Conservation (phyloP, 2,113 vertebrate species). For the Embiotoca jacksoni region DNA sequence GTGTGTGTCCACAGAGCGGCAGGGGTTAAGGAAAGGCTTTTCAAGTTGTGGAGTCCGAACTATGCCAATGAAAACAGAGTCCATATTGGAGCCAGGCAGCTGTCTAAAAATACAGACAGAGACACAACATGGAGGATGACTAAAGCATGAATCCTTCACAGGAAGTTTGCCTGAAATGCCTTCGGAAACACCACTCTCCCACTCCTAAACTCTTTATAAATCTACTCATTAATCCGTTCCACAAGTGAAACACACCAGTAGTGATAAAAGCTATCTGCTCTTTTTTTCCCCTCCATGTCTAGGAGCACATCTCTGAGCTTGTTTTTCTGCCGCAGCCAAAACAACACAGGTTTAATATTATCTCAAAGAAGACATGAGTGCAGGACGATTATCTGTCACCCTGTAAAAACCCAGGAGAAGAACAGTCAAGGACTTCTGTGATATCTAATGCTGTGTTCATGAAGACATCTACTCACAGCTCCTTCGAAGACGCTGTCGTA, state of each 20-base stretch:
- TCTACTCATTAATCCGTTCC: constrained; percentile 29
- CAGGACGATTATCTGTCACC: neutral
- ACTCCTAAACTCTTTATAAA: constrained; percentile 8
- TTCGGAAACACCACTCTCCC: constrained; percentile 36
- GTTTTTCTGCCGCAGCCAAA: neutral
- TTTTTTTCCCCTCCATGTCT: constrained; percentile 5
- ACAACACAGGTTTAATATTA: neutral
- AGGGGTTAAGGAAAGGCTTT: constrained; percentile 80
- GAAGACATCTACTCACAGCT: constrained; percentile 86
- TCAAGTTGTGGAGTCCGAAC: constrained; percentile 79
- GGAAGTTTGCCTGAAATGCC: constrained; percentile 59
- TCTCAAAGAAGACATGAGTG: neutral
- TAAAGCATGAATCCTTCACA: constrained; percentile 61
- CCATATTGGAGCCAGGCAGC: constrained; percentile 75
- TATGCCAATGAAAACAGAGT: constrained; percentile 83
- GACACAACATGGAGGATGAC: constrained; percentile 81
- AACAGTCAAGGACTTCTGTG: neutral
- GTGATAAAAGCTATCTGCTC: constrained; percentile 17
- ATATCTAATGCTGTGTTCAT: neutral
- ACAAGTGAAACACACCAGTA: constrained; percentile 10
- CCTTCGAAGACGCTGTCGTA: constrained; percentile 93
- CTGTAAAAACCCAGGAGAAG: neutral
- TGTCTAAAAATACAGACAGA: constrained; percentile 81
- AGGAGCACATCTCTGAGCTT: neutral
- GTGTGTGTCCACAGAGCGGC: constrained; percentile 43